Base-by-base conservation (phyloP, 2,797 vertebrate genomes). In the Typhlichthys subterraneus region DNA sequence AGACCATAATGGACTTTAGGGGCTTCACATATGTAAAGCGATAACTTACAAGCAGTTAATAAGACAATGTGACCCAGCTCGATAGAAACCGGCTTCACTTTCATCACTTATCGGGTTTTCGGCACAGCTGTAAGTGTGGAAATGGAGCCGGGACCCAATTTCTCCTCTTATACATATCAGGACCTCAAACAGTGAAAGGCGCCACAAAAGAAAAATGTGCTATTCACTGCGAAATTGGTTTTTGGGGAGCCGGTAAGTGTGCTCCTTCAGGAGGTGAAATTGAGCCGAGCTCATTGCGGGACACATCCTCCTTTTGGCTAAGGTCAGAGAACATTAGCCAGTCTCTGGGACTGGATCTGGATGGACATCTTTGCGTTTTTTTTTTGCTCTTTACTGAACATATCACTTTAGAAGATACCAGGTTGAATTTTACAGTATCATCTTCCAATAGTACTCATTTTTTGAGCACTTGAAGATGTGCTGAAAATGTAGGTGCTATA, bases 21-120 rank as follows among this genome's bases (percentile, higher is more conserved):
- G 89, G 87, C 81, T 88, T 84, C 79, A 82, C 79, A 85, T 85
- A 81, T 83, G 86, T 88, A 85, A 71, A 29, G 61, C 53, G 75
- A 91, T 90, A 90, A 90, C 82, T 91, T 80, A 85, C 76, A 69
- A 67, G 84, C 77, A 91, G 91, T 91, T 88, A 90, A 91, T 85
- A 83, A 82, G 86, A 86, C 81, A 87, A 85, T 88, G 83, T 85
- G 83, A 88, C 83, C 82, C 61, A 66, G 14, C 63, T 57, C 82
- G 77, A 75, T 65, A 83, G 76, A 81, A 67, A 6, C 15, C 48
- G 50, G 73, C 54, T 79, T 75, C 59, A 1, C 74, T 84, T 80
- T 76, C 79, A 70, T 80, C 79, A 57, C 67, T 85, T 89, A 89
- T 84, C 82, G 67, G 17, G 61, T 68, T 60, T 50, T 64, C 45